Evolutionary conservation across 2,888 invertebrate species (phyloP).

Genomic region (Andricus quercusramuli): DNA sequence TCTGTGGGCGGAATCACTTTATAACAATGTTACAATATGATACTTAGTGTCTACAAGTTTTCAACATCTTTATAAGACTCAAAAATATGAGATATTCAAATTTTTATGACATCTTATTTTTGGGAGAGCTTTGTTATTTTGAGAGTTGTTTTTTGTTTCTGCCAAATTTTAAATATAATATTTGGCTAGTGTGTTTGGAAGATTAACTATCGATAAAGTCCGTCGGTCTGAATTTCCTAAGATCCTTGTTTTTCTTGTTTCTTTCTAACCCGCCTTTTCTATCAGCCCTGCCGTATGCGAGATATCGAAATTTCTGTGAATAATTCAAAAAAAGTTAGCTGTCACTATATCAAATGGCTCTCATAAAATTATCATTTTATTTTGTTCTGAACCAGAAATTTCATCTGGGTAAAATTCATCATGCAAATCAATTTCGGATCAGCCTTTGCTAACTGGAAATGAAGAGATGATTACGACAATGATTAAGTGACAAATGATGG

Average conservation of each 20-base stretch:
- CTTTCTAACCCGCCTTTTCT: no score
- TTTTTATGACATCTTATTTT: background rate
- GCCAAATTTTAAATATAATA: no score
- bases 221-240: no score
- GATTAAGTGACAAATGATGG: constrained; percentile 32
- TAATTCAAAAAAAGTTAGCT: no score
- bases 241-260: no score
- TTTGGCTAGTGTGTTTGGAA: no score
- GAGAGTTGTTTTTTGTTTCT: no score
- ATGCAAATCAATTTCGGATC: constrained; percentile 12
- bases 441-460: background rate
- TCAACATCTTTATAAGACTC: constrained; percentile 17
- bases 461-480: constrained; percentile 24
- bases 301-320: no score
- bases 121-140: no score
- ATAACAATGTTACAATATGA: background rate
- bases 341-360: background rate
- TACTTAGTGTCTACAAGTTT: background rate
- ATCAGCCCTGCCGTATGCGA: no score
- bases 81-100: background rate
- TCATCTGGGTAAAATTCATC: background rate
- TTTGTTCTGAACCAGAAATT: background rate
- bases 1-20: constrained; percentile 7
- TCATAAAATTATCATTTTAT: background rate
- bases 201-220: no score